These are phyloP conservation scores for Takifugu rubripes DNA, from an alignment of 2,797 vertebrate genomes.

Conservation along the genomic window DNA sequence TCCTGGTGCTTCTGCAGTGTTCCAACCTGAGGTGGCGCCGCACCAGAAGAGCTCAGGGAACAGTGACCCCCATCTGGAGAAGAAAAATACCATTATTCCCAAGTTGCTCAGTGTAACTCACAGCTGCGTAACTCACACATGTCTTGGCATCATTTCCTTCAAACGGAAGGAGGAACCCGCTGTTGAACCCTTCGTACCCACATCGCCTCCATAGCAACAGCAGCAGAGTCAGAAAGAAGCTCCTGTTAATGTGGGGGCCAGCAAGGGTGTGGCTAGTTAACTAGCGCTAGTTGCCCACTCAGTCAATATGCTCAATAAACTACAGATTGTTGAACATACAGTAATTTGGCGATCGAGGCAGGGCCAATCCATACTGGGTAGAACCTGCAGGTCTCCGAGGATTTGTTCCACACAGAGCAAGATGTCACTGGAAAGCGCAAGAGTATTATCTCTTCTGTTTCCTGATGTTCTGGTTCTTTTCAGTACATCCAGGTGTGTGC, in stretches of 20 bases:
- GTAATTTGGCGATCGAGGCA: conserved; percentile 45
- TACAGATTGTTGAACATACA: conserved; percentile 54
- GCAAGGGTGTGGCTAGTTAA: conserved; percentile 50
- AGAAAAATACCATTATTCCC: neutral
- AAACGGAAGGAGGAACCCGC: conserved; percentile 5
- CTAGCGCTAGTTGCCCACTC: conserved; percentile 44
- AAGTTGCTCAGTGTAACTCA: neutral
- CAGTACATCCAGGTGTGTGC: conserved; percentile 9
- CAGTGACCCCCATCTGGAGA: conserved; percentile 51
- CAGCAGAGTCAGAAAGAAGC: conserved; percentile 34
- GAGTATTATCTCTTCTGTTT: conserved; percentile 20
- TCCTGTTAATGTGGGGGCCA: conserved; percentile 63
- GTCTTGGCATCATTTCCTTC: conserved; percentile 10
- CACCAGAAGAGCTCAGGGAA: conserved; percentile 6
- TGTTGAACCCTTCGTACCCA: neutral
- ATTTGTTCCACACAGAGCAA: conserved; percentile 12
- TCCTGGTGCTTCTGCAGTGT: conserved; percentile 21
- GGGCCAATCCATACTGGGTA: conserved; percentile 49
- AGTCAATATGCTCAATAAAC: conserved; percentile 70
- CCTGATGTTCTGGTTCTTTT: conserved; percentile 6
- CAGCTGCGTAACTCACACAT: neutral
- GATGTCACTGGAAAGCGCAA: conserved; percentile 2
- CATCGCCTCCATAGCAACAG: conserved; percentile 21
- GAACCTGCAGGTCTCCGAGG: conserved; percentile 38
- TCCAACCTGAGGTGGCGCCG: conserved; percentile 32